Evolutionary conservation across 2,113 vertebrate genomes (phyloP).

Genomic region (Oostethus manadensis): DNA sequence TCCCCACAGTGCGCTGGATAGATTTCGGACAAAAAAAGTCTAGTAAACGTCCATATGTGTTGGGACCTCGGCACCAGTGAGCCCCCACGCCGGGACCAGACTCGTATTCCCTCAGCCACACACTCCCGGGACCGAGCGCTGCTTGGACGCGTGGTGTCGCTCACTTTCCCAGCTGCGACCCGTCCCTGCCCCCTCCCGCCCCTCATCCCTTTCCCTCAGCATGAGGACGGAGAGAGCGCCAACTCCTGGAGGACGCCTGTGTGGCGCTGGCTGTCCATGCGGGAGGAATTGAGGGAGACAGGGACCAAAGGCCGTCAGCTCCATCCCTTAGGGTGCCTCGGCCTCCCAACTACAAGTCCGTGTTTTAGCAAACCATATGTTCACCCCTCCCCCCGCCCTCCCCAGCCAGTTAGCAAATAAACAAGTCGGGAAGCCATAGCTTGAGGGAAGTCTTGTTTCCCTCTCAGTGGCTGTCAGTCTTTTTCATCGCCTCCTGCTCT

Average conservation of each 20-base stretch:
- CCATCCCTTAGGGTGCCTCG: constrained; percentile 65
- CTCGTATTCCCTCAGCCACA: constrained; percentile 37
- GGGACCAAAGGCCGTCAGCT: constrained; percentile 67
- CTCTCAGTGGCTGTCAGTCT: constrained; percentile 48
- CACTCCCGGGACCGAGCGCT: constrained; percentile 37
- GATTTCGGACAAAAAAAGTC: constrained; percentile 9
- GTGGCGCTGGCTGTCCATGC: constrained; percentile 65
- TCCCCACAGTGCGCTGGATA: constrained; percentile 32
- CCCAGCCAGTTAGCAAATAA: constrained; percentile 69
- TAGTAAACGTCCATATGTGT: constrained; percentile 34
- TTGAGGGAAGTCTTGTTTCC: constrained; percentile 65
- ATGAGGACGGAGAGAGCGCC: constrained; percentile 29
- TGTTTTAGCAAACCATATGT: constrained; percentile 81
- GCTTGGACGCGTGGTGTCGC: constrained; percentile 50
- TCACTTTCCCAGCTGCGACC: constrained; percentile 51
- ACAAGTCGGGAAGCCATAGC: constrained; percentile 75
- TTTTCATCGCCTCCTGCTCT: constrained; percentile 34
- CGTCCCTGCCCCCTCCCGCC: constrained; percentile 10
- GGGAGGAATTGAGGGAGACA: constrained; percentile 76
- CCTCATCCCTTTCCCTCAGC: constrained; percentile 21
- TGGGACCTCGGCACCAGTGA: constrained; percentile 28
- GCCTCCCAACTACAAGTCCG: constrained; percentile 75
- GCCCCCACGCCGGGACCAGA: constrained; percentile 16
- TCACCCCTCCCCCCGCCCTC: constrained; percentile 46
- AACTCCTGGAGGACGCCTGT: constrained; percentile 57